Evolutionary conservation across 2,888 invertebrate species (phyloP).

Genomic region (Melinaea menophilus): DNA sequence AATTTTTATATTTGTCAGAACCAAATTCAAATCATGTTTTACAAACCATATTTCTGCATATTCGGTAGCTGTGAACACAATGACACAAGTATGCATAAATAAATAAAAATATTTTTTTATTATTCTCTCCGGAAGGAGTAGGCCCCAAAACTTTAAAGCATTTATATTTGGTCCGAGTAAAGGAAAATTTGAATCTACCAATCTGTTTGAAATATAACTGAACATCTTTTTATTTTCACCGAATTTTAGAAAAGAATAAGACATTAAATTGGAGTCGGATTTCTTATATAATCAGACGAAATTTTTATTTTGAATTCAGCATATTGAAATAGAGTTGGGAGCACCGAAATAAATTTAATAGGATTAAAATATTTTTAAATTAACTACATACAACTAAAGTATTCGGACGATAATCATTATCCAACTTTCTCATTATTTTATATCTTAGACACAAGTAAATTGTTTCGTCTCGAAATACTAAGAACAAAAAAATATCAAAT

Average conservation of each 20-base stretch:
- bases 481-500: too few relatives aligned
- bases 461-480: too few relatives aligned
- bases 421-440: too few relatives aligned
- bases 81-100: constrained; percentile 52
- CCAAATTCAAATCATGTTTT: constrained; percentile 53
- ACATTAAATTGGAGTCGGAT: not conserved
- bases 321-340: too few relatives aligned
- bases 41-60: constrained; percentile 64
- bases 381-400: too few relatives aligned
- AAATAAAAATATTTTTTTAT: constrained; percentile 48
- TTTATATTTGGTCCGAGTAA: constrained; percentile 63
- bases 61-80: constrained; percentile 55
- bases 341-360: too few relatives aligned
- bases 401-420: too few relatives aligned
- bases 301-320: too few relatives aligned
- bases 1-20: constrained; percentile 62
- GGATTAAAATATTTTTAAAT: too few relatives aligned
- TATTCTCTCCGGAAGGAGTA: constrained; percentile 51
- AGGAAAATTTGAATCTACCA: constrained; percentile 57
- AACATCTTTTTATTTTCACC: constrained; percentile 37
- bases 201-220: constrained; percentile 42
- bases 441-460: too few relatives aligned
- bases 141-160: constrained; percentile 62
- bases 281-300: too few relatives aligned
- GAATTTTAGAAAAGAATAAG: not conserved